phyloP scores from a whole-genome alignment of 2,113 vertebrate genomes.

The Sylvia atricapilla region DNA sequence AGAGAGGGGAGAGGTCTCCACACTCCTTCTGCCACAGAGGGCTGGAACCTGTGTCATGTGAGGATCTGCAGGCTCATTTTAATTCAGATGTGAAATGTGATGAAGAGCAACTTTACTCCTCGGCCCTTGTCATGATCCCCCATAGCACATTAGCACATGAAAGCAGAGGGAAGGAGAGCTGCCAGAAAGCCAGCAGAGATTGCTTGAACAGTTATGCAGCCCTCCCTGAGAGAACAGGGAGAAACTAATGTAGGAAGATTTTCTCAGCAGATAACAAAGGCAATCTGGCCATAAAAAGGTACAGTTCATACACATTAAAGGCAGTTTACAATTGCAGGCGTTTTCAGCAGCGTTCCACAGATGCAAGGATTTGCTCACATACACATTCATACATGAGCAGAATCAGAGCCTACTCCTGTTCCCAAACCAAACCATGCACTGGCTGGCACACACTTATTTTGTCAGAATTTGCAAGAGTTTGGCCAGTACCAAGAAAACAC shows the following conservation, averaged over 20 bases:
- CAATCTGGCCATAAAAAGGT: background rate
- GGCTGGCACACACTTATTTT: background rate
- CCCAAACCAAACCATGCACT: background rate
- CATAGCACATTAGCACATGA: background rate
- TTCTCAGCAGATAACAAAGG: conserved; percentile 12
- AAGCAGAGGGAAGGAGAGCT: background rate
- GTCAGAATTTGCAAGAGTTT: conserved; percentile 1
- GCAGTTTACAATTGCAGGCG: background rate
- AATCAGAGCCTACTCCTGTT: background rate
- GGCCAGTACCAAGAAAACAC: background rate
- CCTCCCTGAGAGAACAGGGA: background rate
- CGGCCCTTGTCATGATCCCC: background rate
- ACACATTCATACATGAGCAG: background rate
- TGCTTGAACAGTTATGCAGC: background rate
- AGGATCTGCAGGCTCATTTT: background rate
- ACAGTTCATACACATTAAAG: background rate
- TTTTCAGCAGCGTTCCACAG: background rate
- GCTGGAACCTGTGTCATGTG: background rate
- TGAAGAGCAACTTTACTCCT: background rate
- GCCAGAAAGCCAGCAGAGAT: background rate
- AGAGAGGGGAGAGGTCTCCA: background rate
- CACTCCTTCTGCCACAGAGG: background rate
- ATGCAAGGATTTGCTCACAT: background rate
- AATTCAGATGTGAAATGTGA: background rate
- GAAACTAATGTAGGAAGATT: background rate